phyloP scores from a whole-genome alignment of 1,140 invertebrate species.

The Samia ricini region DNA sequence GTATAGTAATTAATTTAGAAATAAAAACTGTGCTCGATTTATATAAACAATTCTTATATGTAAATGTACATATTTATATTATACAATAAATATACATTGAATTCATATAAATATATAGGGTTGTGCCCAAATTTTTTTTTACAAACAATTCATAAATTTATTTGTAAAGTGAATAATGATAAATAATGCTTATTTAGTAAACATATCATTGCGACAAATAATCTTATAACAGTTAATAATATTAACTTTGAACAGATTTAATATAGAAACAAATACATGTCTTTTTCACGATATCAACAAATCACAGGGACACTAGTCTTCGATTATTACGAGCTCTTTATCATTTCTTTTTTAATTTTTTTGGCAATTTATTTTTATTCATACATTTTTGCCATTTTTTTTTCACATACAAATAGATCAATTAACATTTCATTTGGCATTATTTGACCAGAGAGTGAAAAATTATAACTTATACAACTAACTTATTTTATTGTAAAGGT shows the following conservation, averaged over 20 bases:
- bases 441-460: slow-evolving; percentile 10
- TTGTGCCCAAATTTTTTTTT: background rate
- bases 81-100: background rate
- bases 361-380: slow-evolving; percentile 15
- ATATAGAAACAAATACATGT: slow-evolving; percentile 29
- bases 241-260: too few species aligned
- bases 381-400: slow-evolving; percentile 8
- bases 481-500: too few species aligned
- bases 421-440: slow-evolving; percentile 4
- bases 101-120: background rate
- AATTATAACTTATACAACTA: background rate
- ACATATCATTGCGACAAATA: slow-evolving; percentile 74
- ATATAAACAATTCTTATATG: background rate
- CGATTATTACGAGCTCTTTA: slow-evolving; percentile 15
- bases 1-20: too few species aligned
- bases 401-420: slow-evolving; percentile 25
- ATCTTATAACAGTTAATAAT: slow-evolving; percentile 20
- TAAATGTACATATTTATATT: background rate
- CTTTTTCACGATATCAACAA: slow-evolving; percentile 12
- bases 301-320: slow-evolving; percentile 28
- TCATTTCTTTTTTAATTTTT: slow-evolving; percentile 16
- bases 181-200: slow-evolving; percentile 18
- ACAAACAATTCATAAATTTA: too few species aligned
- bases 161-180: too few species aligned
- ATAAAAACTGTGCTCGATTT: background rate